These are phyloP conservation scores for Reticulitermes lucifugus DNA, from an alignment of 2,888 invertebrate genomes.

Conservation along the genomic window DNA sequence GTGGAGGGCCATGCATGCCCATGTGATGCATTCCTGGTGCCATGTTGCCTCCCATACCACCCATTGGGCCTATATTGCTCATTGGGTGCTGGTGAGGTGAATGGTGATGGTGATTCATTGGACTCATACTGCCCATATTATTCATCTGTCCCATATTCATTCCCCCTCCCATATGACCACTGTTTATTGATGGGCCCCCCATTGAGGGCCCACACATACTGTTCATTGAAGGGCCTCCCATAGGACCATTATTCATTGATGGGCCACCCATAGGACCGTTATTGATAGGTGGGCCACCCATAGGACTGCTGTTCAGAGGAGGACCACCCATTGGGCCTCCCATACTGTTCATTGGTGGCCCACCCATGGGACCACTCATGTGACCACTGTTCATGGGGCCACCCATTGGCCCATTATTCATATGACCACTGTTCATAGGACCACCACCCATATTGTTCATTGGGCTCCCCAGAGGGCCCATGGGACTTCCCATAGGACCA, in stretches of 20 bases:
- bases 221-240: slow-evolving; percentile 67
- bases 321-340: slow-evolving; percentile 69
- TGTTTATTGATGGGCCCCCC: slow-evolving; percentile 69
- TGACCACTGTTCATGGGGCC: slow-evolving; percentile 58
- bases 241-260: slow-evolving; percentile 77
- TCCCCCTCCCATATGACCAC: slow-evolving; percentile 72
- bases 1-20: slow-evolving; percentile 62
- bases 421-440: slow-evolving; percentile 51
- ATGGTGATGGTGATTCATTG: slow-evolving; percentile 52
- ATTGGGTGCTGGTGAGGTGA: slow-evolving; percentile 50
- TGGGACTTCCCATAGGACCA: slow-evolving; percentile 68
- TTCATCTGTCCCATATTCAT: slow-evolving; percentile 62
- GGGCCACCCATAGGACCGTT: slow-evolving; percentile 66
- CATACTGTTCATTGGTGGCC: slow-evolving; percentile 75
- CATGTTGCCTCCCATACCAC: slow-evolving; percentile 59
- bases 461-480: slow-evolving; percentile 64
- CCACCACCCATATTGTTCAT: slow-evolving; percentile 55
- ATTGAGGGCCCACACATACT: slow-evolving; percentile 63
- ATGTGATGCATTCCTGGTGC: slow-evolving; percentile 58
- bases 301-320: slow-evolving; percentile 60
- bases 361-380: slow-evolving; percentile 49
- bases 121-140: slow-evolving; percentile 56
- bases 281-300: slow-evolving; percentile 68
- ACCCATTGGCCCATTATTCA: slow-evolving; percentile 59
- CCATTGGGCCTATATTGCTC: slow-evolving; percentile 55